Evolutionary conservation across 2,797 vertebrate species (phyloP), one percentile per base, ranked within the genome.

Genomic region (Gymnothorax javanicus): DNA sequence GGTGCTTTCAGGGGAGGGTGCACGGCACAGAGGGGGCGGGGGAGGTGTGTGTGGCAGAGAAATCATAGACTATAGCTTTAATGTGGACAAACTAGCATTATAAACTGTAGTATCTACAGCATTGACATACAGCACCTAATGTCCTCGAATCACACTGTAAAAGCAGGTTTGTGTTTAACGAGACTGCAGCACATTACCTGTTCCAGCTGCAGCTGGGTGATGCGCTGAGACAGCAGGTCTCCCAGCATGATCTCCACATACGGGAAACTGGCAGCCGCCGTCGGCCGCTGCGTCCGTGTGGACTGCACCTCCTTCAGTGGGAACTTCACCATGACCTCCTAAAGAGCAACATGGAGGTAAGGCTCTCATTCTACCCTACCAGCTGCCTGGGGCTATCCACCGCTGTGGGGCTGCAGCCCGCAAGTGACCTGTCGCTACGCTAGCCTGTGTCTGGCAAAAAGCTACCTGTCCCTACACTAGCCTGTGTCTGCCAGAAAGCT

Each of bases 271-370:
- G 97, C 97, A 77, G 96, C 97, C 0, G 97, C 95, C 0, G 96
- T 96, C 0, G 97, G 97, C 84, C 97, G 95, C 93, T 97, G 98
- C 1, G 98, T 99, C 67, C 97, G 95, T 0, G 97, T 97, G 0
- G 97, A 99, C 93, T 99, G 98, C 88, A 99, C 97, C 87, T 99
- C 98, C 81, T 97, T 98, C 91, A 99, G 92, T 0, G 97, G 95
- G 90, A 98, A 97, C 89, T 96, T 97, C 87, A 97, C 94, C 87
- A 96, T 93, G 90, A 96, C 92, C 88, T 99, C 98, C 98, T 99
- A 85, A 12, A 64, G 23, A 81, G 81, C 56, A 89, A 56, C 59
- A 84, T 27, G 50, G 81, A 77, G 77, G 77, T 12, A 23, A 56
- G 52, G 54, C 64, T 69, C 23, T 69, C 64, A 25, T 25, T 69